Evolutionary conservation across 2,797 vertebrate genomes (phyloP).

Genomic region (Sus cebifrons): DNA sequence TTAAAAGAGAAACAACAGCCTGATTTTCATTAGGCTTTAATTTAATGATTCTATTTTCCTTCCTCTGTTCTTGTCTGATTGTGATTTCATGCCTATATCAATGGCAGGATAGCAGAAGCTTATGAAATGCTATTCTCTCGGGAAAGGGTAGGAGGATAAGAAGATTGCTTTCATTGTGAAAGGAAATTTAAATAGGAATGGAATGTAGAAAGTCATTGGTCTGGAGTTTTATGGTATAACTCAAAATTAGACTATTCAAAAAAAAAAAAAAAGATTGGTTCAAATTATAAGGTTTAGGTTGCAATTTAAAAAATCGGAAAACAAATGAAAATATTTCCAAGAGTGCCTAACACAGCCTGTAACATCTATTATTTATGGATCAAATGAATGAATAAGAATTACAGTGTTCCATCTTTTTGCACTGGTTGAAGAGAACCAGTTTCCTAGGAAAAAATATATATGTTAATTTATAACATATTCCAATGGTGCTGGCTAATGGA

Average conservation of each 20-base stretch:
- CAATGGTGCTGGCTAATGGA: constrained; percentile 27
- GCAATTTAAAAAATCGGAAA: background rate
- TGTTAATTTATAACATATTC: background rate
- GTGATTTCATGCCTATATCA: constrained; percentile 62
- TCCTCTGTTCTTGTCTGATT: constrained; percentile 62
- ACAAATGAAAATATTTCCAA: constrained; percentile 48
- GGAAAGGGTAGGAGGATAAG: constrained; percentile 13
- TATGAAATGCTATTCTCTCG: constrained; percentile 59
- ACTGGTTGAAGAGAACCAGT: constrained; percentile 12
- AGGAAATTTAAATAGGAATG: constrained; percentile 55
- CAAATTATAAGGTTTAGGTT: constrained; percentile 25
- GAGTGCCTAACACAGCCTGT: background rate
- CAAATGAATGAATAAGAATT: constrained; percentile 37
- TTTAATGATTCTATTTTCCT: constrained; percentile 76
- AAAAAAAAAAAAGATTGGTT: constrained; percentile 13
- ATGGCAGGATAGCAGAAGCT: constrained; percentile 26
- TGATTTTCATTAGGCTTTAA: constrained; percentile 68
- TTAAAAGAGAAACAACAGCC: background rate
- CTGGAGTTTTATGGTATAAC: constrained; percentile 47
- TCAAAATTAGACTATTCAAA: constrained; percentile 71
- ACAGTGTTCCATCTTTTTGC: background rate
- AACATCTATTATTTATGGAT: background rate
- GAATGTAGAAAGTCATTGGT: constrained; percentile 46
- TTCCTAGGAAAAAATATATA: constrained; percentile 10
- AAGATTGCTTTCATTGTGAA: constrained; percentile 51